Evolutionary conservation across 2,113 vertebrate species (phyloP), one percentile per base, ranked within the genome.

Genomic region (Epinephelus lanceolatus): DNA sequence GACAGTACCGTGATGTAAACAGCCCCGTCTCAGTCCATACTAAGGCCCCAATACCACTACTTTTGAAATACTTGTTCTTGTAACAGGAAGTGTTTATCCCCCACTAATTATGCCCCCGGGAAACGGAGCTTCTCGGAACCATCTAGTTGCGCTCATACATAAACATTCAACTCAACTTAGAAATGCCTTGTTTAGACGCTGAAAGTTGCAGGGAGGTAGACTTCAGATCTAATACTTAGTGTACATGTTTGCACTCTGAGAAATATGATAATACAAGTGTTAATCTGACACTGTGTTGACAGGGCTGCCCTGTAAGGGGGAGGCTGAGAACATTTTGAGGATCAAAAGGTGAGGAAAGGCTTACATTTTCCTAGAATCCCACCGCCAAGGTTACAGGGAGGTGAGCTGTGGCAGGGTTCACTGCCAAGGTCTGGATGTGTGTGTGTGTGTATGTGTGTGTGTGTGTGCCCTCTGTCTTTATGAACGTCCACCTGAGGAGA

Each of bases 401-500:
- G 85, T 89, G 87, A 91, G 87, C 84, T 72, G 71, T 55, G 69
- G 65, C 72, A 91, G 80, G 93, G 93, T 94, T 93, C 93, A 93
- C 84, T 85, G 89, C 90, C 82, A 83, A 92, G 86, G 88, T 92
- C 85, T 86, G 79, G 51, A 42, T 33, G 2, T 71, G 56, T 74
- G 68, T 76, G 74, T 87, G 70, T 72, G 66, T 57, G 25, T 63
- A 55, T 52, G 49, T 15, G 57, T 83, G 74, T 60, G 62, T 82
- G 75, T 76, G 47, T 49, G 47, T 15, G 14, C 80, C n/a, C 42
- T 71, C 82, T 76, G 76, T 89, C 86, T 88, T 91, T 86, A 86
- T 80, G 84, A 83, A 89, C 40, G 80, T 92, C 89, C 83, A 93
- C 91, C 88, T 91, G 91, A 94, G 88, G 82, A 89, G 86, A 93